Conservation (phyloP, 2,888 invertebrate genomes). For the Athrips mouffetella region DNA sequence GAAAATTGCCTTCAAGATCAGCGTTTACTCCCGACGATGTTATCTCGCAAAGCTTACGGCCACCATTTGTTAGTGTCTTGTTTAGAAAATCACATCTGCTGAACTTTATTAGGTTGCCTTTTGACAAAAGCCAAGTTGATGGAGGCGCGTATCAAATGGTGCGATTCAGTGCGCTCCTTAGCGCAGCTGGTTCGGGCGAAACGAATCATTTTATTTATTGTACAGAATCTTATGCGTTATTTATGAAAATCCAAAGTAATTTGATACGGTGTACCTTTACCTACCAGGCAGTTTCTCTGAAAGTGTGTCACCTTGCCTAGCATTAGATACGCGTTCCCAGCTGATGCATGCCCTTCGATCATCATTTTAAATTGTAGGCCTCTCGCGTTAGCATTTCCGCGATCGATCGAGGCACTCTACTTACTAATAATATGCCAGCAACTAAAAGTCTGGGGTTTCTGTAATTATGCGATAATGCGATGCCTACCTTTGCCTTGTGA, state of each 20-base stretch:
- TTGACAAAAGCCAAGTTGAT: conserved; percentile 70
- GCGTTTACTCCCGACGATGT: conserved; percentile 47
- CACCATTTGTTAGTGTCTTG: conserved; percentile 73
- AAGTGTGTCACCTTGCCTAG: conserved; percentile 72
- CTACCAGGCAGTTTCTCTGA: conserved; percentile 42
- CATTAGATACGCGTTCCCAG: conserved; percentile 64
- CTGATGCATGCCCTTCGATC: conserved; percentile 48
- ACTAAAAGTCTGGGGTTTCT: conserved; percentile 11
- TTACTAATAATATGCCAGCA: conserved; percentile 19
- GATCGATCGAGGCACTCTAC: conserved; percentile 34
- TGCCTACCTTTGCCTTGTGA: conserved; percentile 12
- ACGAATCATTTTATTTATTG: conserved; percentile 74
- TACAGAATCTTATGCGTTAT: conserved; percentile 66
- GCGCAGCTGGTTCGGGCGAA: conserved; percentile 71
- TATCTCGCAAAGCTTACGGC: conserved; percentile 44
- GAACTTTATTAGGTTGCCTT: conserved; percentile 71
- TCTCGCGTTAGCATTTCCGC: conserved; percentile 34
- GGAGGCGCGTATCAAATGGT: conserved; percentile 76
- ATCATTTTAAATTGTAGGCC: conserved; percentile 34
- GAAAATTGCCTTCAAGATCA: conserved; percentile 49
- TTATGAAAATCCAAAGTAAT: conserved; percentile 68
- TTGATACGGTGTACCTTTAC: conserved; percentile 51
- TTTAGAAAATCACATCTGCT: conserved; percentile 76
- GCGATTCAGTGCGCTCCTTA: conserved; percentile 69
- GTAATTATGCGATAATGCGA: conserved; percentile 19